phyloP scores from a whole-genome alignment of 2,888 invertebrate species.

The Cosmia trapezina region DNA sequence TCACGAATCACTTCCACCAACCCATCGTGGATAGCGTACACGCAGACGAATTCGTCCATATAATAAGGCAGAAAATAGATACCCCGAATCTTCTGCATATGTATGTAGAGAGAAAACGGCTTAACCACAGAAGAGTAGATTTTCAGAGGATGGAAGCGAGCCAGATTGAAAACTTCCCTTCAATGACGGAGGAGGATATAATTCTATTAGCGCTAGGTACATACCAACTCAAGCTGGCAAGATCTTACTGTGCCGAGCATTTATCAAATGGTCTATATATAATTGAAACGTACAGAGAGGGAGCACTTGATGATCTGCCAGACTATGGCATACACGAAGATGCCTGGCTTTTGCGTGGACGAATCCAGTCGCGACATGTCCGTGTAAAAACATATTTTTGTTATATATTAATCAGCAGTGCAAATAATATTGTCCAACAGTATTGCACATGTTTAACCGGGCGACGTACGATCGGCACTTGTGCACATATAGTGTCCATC shows the following conservation, averaged over 20 bases:
- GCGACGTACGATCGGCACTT: constrained; percentile 2
- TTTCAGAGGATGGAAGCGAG: too few relatives aligned
- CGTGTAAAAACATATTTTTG: background rate
- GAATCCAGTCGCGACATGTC: background rate
- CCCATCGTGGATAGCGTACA: too few relatives aligned
- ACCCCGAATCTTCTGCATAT: too few relatives aligned
- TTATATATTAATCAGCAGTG: background rate
- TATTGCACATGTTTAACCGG: constrained; percentile 1
- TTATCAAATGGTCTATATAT: background rate
- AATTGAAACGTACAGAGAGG: background rate
- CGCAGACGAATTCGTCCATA: too few relatives aligned
- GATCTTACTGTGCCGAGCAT: background rate
- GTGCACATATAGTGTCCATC: background rate
- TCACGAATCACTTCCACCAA: too few relatives aligned
- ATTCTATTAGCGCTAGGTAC: background rate
- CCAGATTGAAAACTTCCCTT: too few relatives aligned
- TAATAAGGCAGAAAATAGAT: too few relatives aligned
- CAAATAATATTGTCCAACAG: background rate
- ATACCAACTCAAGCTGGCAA: background rate
- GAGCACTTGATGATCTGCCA: background rate
- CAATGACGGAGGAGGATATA: background rate
- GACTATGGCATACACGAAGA: constrained; percentile 1
- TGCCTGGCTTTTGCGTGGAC: constrained; percentile 2
- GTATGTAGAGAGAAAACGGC: too few relatives aligned
- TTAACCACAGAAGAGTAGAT: too few relatives aligned